Evolutionary conservation across 2,797 vertebrate species (phyloP).

Genomic region (Dipus sagitta): DNA sequence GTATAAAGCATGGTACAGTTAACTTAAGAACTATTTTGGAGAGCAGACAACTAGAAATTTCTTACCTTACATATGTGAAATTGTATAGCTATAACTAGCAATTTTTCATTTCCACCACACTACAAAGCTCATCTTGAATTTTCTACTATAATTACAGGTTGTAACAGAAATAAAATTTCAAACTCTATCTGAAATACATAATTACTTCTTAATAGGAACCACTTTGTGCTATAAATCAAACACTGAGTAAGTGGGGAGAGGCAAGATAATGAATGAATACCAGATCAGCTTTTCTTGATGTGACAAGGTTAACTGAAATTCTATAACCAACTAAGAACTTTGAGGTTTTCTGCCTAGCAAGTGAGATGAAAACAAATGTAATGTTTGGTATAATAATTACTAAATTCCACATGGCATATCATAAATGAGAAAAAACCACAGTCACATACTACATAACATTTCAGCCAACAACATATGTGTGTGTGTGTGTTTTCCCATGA

Average conservation of each 20-base stretch:
- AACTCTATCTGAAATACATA: constrained; percentile 33
- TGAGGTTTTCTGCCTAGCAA: constrained; percentile 18
- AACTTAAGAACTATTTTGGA: not conserved
- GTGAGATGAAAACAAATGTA: not conserved
- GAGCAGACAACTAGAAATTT: not conserved
- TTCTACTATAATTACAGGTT: constrained; percentile 40
- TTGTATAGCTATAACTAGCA: not conserved
- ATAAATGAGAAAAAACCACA: not conserved
- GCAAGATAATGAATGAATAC: constrained; percentile 15
- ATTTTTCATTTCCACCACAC: not conserved
- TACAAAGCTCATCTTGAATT: not conserved
- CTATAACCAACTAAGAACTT: constrained; percentile 14
- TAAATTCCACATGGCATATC: not conserved
- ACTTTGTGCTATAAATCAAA: constrained; percentile 8
- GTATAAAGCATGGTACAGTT: not conserved
- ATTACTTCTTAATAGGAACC: not conserved
- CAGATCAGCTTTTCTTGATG: not conserved
- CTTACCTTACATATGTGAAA: not conserved
- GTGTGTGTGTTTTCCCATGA: too few species aligned
- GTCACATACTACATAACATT: not conserved
- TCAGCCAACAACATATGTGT: not conserved
- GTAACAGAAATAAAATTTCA: constrained; percentile 16
- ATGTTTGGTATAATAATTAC: not conserved
- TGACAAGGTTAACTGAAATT: not conserved
- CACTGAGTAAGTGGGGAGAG: not conserved